Evolutionary conservation across 2,888 invertebrate species (phyloP).

Genomic region (Piscicola geometra): DNA sequence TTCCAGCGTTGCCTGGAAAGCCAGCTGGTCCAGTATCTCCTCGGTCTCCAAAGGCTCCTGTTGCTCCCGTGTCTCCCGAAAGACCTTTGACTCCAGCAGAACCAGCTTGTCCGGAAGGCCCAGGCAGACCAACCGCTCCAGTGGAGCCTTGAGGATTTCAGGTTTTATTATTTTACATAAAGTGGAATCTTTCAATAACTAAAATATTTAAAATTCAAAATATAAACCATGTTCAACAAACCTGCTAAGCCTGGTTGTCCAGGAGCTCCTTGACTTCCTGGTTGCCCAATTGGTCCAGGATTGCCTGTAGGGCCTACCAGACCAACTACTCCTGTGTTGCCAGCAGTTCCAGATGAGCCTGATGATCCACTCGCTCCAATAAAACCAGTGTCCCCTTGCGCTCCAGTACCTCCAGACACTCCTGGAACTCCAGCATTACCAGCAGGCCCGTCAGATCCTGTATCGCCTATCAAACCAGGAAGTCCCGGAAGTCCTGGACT

Average conservation of each 20-base stretch:
- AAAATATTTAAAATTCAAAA: too few relatives aligned
- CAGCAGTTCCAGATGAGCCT: neutral
- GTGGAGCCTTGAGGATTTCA: too few relatives aligned
- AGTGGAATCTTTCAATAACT: too few relatives aligned
- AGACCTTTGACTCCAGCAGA: slow-evolving; percentile 33
- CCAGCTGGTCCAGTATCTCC: slow-evolving; percentile 38
- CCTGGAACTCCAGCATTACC: slow-evolving; percentile 34
- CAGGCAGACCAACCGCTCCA: neutral
- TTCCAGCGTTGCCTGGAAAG: slow-evolving; percentile 36
- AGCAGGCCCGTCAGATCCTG: neutral
- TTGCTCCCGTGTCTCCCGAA: slow-evolving; percentile 37
- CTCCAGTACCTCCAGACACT: slow-evolving; percentile 30
- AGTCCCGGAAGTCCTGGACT: slow-evolving; percentile 10
- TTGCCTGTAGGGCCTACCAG: neutral
- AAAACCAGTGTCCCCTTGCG: slow-evolving; percentile 31
- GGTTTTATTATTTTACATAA: too few relatives aligned
- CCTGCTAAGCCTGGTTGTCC: neutral
- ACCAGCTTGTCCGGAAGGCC: neutral
- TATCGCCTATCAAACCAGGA: neutral
- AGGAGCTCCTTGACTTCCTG: neutral
- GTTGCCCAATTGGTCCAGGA: neutral
- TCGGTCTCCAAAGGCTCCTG: slow-evolving; percentile 36
- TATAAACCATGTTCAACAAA: slow-evolving; percentile 9
- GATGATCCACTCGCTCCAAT: neutral
- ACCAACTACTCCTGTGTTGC: neutral